Conservation (phyloP, 2,888 invertebrate genomes). For the Scaptomyza parva region DNA sequence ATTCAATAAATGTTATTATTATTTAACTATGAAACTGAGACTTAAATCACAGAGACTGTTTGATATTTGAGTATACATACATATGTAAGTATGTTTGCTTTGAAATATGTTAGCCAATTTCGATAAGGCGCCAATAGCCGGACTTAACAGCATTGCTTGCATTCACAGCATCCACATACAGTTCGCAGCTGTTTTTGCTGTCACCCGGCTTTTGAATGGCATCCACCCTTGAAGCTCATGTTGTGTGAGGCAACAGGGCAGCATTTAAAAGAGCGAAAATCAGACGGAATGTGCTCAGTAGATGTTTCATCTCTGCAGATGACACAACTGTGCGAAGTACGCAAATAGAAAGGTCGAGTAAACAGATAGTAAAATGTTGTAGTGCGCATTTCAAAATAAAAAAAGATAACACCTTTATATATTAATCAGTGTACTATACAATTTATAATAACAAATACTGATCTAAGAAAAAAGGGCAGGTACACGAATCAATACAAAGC, state of each 20-base stretch:
- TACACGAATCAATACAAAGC: not conserved
- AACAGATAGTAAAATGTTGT: constrained; percentile 37
- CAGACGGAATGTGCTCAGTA: constrained; percentile 53
- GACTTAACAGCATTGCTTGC: not conserved
- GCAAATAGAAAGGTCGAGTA: constrained; percentile 3
- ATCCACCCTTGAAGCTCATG: constrained; percentile 31
- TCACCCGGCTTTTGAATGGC: constrained; percentile 74
- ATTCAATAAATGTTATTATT: no score
- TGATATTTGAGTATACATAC: not conserved
- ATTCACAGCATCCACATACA: constrained; percentile 48
- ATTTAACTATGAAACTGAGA: not conserved
- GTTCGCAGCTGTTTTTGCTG: constrained; percentile 59
- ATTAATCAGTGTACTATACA: not conserved
- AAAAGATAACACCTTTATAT: not conserved
- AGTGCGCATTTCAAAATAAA: constrained; percentile 26
- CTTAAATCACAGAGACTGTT: not conserved
- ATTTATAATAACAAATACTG: constrained; percentile 5
- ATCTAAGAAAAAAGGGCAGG: not conserved
- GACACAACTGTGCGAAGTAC: constrained; percentile 4
- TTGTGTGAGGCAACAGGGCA: constrained; percentile 64
- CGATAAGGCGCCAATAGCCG: not conserved
- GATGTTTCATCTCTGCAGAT: constrained; percentile 54
- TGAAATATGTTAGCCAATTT: not conserved
- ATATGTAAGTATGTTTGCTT: no score
- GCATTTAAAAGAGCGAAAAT: constrained; percentile 59